These are phyloP conservation scores for Sarcophaga carnaria DNA, from an alignment of 2,888 invertebrate species.

Conservation along the genomic window DNA sequence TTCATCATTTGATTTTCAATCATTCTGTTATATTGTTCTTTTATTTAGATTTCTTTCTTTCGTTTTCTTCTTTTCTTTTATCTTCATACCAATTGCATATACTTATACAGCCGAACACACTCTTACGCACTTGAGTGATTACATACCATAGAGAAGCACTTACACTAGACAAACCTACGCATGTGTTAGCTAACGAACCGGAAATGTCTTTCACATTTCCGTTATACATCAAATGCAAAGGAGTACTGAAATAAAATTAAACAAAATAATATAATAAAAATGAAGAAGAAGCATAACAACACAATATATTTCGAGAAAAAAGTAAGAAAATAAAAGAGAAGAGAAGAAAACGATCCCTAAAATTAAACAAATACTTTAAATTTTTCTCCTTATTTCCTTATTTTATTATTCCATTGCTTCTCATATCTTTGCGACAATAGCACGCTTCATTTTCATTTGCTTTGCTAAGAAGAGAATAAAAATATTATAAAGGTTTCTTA, in stretches of 20 bases:
- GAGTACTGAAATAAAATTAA: background rate
- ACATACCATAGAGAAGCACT: background rate
- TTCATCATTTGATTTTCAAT: constrained; percentile 51
- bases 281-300: too few species aligned
- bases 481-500: too few species aligned
- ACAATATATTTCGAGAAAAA: too few species aligned
- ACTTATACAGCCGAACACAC: background rate
- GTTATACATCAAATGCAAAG: constrained; percentile 74
- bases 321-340: too few species aligned
- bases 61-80: constrained; percentile 9
- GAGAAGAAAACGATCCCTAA: background rate
- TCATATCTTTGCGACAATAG: background rate
- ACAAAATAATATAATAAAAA: too few species aligned
- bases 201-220: constrained; percentile 77
- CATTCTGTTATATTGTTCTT: constrained; percentile 31
- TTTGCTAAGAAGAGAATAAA: constrained; percentile 1
- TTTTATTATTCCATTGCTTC: constrained; percentile 1
- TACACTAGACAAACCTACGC: background rate
- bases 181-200: constrained; percentile 75
- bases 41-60: constrained; percentile 45
- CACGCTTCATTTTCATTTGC: constrained; percentile 45
- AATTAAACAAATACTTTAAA: constrained; percentile 27
- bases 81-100: constrained; percentile 25
- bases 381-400: constrained; percentile 14
- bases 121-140: background rate